Conservation (phyloP, 2,888 invertebrate species). For the Anarsia innoxiella region DNA sequence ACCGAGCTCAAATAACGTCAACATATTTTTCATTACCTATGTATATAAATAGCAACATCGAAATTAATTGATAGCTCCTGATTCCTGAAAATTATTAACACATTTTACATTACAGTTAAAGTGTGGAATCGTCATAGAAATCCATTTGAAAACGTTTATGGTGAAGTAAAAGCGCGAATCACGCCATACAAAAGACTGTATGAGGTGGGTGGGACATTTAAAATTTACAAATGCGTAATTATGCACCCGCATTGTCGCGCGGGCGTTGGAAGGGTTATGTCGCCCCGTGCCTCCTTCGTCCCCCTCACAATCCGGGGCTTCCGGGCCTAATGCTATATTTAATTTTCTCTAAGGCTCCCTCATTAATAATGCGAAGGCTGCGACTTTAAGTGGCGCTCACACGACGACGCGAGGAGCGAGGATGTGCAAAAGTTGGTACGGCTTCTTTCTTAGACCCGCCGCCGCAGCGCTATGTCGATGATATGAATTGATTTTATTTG, state of each 20-base stretch:
- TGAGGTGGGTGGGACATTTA: constrained; percentile 71
- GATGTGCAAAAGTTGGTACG: constrained; percentile 35
- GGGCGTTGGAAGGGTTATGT: constrained; percentile 56
- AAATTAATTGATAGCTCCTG: too few relatives aligned
- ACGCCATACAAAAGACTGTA: constrained; percentile 70
- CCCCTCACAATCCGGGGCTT: constrained; percentile 56
- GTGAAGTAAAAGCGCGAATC: constrained; percentile 63
- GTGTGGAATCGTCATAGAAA: constrained; percentile 56
- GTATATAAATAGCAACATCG: too few relatives aligned
- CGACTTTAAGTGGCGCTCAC: constrained; percentile 74
- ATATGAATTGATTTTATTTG: too few relatives aligned
- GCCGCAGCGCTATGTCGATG: too few relatives aligned
- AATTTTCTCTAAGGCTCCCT: constrained; percentile 75
- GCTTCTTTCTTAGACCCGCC: neutral
- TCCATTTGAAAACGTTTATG: constrained; percentile 59
- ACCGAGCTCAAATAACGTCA: too few relatives aligned
- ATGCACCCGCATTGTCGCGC: constrained; percentile 74
- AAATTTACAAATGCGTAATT: constrained; percentile 76
- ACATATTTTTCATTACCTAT: too few relatives aligned
- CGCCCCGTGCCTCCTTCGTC: constrained; percentile 31
- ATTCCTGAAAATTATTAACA: too few relatives aligned
- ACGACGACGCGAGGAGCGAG: constrained; percentile 48
- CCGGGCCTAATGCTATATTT: constrained; percentile 76
- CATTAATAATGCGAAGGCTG: constrained; percentile 73
- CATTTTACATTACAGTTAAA: constrained; percentile 30